These are phyloP conservation scores for Ptychadena robeensis DNA, from an alignment of 2,797 vertebrate species.

Conservation along the genomic window DNA sequence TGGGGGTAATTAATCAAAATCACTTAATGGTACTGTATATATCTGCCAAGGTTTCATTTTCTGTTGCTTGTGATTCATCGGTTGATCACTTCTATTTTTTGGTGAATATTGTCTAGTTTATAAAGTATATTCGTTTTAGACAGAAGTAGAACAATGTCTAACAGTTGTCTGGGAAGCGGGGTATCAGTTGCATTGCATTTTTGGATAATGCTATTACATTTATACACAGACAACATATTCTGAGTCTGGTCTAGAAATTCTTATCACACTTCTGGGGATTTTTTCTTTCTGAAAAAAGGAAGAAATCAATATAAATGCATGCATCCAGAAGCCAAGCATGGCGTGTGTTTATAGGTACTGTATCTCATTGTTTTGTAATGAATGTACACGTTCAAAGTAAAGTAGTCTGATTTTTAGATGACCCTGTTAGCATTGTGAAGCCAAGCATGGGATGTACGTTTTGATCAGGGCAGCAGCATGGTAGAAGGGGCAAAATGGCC, in stretches of 20 bases:
- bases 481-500: slow-evolving; percentile 7
- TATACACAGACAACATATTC: too few species aligned
- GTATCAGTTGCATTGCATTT: neutral
- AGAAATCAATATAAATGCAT: slow-evolving; percentile 48
- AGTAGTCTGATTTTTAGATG: slow-evolving; percentile 18
- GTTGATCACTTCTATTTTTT: slow-evolving; percentile 18
- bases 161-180: neutral
- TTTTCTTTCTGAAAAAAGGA: slow-evolving; percentile 29
- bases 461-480: neutral
- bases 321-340: neutral
- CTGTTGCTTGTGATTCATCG: slow-evolving; percentile 15
- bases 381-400: slow-evolving; percentile 22
- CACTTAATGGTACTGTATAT: slow-evolving; percentile 46
- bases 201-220: slow-evolving; percentile 5
- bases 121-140: neutral
- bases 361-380: slow-evolving; percentile 14
- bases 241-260: neutral
- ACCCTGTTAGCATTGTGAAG: neutral
- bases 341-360: slow-evolving; percentile 21
- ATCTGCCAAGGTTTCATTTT: slow-evolving; percentile 33
- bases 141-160: neutral
- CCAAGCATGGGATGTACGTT: neutral
- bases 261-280: slow-evolving; percentile 16
- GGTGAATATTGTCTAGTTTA: slow-evolving; percentile 12
- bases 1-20: slow-evolving; percentile 45